phyloP scores from a whole-genome alignment of 2,888 invertebrate species.

The Cryptus armator region DNA sequence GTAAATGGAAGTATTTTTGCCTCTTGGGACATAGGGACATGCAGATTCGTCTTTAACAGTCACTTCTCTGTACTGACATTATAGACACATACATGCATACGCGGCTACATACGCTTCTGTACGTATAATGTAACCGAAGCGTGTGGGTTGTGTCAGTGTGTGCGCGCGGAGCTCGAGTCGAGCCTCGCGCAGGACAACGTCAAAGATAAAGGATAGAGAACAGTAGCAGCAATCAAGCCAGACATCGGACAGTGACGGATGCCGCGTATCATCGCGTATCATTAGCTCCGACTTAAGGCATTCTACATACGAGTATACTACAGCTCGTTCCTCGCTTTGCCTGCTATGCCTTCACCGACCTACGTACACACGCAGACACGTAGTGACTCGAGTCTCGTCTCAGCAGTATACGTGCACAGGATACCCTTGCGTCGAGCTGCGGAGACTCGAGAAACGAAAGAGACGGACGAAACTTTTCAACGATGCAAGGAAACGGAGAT shows the following conservation, averaged over 20 bases:
- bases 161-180: slow-evolving; percentile 38
- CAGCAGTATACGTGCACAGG: slow-evolving; percentile 25
- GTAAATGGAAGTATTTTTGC: slow-evolving; percentile 51
- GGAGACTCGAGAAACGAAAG: slow-evolving; percentile 36
- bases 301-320: slow-evolving; percentile 72
- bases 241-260: slow-evolving; percentile 84
- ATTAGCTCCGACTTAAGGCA: slow-evolving; percentile 81
- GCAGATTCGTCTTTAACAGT: slow-evolving; percentile 63
- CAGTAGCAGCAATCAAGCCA: slow-evolving; percentile 84
- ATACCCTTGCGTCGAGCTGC: not conserved
- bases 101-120: slow-evolving; percentile 28
- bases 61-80: slow-evolving; percentile 52
- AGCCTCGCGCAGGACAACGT: slow-evolving; percentile 67
- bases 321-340: slow-evolving; percentile 50
- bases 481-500: slow-evolving; percentile 58
- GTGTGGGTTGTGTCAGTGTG: slow-evolving; percentile 17
- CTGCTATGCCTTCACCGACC: slow-evolving; percentile 56
- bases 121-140: slow-evolving; percentile 31
- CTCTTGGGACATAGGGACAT: slow-evolving; percentile 51
- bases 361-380: slow-evolving; percentile 22
- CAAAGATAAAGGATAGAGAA: slow-evolving; percentile 82
- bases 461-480: slow-evolving; percentile 56
- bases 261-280: slow-evolving; percentile 84
- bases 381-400: slow-evolving; percentile 41
- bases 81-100: slow-evolving; percentile 34